phyloP scores from a whole-genome alignment of 2,888 invertebrate genomes.

The Napeogenes inachia region DNA sequence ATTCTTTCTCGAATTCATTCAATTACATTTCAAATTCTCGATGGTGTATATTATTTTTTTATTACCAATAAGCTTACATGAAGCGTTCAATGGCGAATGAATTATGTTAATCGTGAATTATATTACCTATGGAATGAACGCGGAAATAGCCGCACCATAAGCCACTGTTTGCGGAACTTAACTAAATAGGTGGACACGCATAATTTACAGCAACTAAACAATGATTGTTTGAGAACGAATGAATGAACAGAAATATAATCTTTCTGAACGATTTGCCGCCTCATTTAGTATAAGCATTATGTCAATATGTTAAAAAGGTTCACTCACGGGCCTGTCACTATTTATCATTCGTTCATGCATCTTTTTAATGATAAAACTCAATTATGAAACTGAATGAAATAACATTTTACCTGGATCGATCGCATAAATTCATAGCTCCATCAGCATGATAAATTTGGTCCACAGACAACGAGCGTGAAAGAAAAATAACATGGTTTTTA shows the following conservation, averaged over 20 bases:
- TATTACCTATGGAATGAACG: constrained; percentile 4
- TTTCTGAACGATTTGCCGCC: constrained; percentile 2
- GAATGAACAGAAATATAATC: constrained; percentile 3
- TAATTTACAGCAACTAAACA: constrained; percentile 22
- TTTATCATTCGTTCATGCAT: too few relatives aligned
- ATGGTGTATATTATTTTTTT: too few relatives aligned
- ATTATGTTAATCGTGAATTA: background rate
- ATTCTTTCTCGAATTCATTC: too few relatives aligned
- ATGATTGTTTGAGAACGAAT: constrained; percentile 2
- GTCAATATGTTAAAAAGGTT: background rate
- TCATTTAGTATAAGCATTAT: background rate
- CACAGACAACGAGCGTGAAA: background rate
- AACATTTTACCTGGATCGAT: too few relatives aligned
- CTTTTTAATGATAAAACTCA: too few relatives aligned
- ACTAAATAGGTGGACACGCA: constrained; percentile 20
- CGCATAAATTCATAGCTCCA: background rate
- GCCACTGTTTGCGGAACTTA: constrained; percentile 10
- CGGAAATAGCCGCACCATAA: background rate
- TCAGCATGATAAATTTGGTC: constrained; percentile 1
- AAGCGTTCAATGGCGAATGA: background rate
- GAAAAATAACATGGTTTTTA: background rate
- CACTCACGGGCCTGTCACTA: background rate
- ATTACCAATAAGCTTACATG: background rate
- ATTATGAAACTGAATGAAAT: too few relatives aligned
- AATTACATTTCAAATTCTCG: too few relatives aligned